These are phyloP conservation scores for Philereme transversata DNA, from an alignment of 2,888 invertebrate genomes.

Conservation along the genomic window DNA sequence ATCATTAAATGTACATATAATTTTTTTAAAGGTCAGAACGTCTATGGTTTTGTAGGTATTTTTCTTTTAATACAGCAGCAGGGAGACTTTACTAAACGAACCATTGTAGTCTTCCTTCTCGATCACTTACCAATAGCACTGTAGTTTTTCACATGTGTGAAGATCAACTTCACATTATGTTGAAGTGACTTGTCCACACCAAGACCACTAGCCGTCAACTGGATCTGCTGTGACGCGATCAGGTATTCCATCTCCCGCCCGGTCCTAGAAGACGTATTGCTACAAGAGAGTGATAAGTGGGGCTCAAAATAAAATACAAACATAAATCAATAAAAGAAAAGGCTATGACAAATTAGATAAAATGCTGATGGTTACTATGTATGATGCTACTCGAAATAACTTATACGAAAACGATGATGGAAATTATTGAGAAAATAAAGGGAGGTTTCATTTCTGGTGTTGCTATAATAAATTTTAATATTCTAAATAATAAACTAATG, in stretches of 20 bases:
- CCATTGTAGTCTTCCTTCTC: not conserved
- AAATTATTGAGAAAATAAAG: no score
- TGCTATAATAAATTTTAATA: no score
- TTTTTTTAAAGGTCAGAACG: no score
- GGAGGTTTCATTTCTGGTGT: no score
- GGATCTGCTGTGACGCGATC: conserved; percentile 84
- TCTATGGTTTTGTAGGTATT: no score
- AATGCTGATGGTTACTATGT: conserved; percentile 1
- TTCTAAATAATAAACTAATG: no score
- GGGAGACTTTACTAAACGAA: not conserved
- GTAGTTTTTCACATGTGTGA: conserved; percentile 69
- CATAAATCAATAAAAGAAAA: conserved; percentile 22
- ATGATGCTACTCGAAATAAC: no score
- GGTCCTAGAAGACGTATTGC: conserved; percentile 77
- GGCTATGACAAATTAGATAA: conserved; percentile 7
- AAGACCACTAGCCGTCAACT: conserved; percentile 58
- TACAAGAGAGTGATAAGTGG: conserved; percentile 47
- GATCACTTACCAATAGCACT: conserved; percentile 65
- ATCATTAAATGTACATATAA: no score
- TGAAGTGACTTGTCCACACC: conserved; percentile 66
- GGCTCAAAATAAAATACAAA: conserved; percentile 35
- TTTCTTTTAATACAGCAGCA: no score
- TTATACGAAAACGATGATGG: no score
- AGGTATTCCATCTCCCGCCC: conserved; percentile 87
- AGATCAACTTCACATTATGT: conserved; percentile 65